Evolutionary conservation across 92 coral and sea anemone genomes (phyloP).

Genomic region (Diadumene lineata): DNA sequence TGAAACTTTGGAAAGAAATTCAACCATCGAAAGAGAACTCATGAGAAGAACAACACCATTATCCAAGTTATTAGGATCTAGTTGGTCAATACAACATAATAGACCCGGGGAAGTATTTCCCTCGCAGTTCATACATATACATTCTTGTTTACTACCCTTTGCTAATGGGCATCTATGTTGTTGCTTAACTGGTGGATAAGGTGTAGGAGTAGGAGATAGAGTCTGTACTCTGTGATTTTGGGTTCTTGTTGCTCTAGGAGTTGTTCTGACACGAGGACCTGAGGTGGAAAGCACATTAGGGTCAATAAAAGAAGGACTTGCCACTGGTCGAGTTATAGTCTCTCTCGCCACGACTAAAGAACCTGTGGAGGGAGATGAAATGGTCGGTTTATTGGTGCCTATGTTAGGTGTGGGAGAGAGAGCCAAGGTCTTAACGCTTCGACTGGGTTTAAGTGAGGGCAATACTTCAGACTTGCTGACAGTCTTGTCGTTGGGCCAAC

Average conservation of each 20-base stretch:
- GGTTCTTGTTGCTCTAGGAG: slow-evolving; percentile 13
- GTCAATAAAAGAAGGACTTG: slow-evolving; percentile 31
- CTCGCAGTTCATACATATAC: slow-evolving; percentile 79
- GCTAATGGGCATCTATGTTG: slow-evolving; percentile 21
- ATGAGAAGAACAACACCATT: slow-evolving; percentile 36
- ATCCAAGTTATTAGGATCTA: slow-evolving; percentile 19
- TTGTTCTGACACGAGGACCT: slow-evolving; percentile 24
- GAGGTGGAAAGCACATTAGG: slow-evolving; percentile 17
- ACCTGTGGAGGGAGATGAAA: slow-evolving; percentile 42
- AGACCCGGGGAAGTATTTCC: slow-evolving; percentile 20
- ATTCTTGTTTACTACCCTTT: slow-evolving; percentile 22
- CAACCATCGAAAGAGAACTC: slow-evolving; percentile 23
- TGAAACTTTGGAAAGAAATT: slow-evolving; percentile 21
- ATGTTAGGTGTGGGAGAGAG: slow-evolving; percentile 47
- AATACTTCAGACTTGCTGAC: slow-evolving; percentile 12
- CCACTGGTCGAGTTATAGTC: slow-evolving; percentile 13
- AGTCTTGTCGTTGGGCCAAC: slow-evolving; percentile 10
- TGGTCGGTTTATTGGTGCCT: slow-evolving; percentile 38
- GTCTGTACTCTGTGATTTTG: slow-evolving; percentile 16
- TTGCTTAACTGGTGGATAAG: slow-evolving; percentile 12
- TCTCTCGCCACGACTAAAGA: slow-evolving; percentile 13
- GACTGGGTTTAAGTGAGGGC: slow-evolving; percentile 28
- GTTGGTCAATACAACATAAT: slow-evolving; percentile 59
- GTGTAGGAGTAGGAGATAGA: slow-evolving; percentile 23
- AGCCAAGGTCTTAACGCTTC: slow-evolving; percentile 16